Conservation (phyloP, 2,113 vertebrate species). For the Mesoclemmys tuberculata region DNA sequence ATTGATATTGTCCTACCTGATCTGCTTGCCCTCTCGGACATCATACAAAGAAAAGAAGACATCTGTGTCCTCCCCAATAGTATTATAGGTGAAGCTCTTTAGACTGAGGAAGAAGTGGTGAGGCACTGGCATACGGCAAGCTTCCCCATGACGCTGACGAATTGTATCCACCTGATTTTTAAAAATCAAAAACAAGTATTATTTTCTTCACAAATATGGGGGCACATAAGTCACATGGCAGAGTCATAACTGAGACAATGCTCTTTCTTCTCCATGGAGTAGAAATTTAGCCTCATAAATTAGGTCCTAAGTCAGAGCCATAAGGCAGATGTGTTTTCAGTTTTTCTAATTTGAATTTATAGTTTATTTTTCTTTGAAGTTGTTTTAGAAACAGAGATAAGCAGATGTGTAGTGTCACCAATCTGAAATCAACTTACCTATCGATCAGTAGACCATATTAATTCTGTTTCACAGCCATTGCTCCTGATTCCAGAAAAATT, state of each 20-base stretch:
- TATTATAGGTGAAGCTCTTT: constrained; percentile 98
- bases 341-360: neutral
- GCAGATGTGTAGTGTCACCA: neutral
- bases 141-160: constrained; percentile 90
- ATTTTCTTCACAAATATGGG: neutral
- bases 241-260: neutral
- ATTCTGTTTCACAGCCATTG: neutral
- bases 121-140: constrained; percentile 90
- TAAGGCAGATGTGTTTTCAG: neutral
- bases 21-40: constrained; percentile 93
- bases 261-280: neutral
- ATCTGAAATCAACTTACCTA: constrained; percentile 1
- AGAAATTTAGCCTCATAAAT: neutral
- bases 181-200: neutral
- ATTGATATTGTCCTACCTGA: constrained; percentile 84
- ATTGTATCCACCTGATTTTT: constrained; percentile 85
- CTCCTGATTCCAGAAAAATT: neutral
- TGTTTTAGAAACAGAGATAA: neutral
- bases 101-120: constrained; percentile 97
- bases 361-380: neutral
- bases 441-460: neutral
- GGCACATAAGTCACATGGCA: fast-evolving
- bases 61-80: constrained; percentile 95
- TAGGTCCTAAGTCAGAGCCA: neutral
- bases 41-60: constrained; percentile 96